Percentiles rank a stretch among this genome's conserved stretches.
phyloP scores from a whole-genome alignment of 2,113 vertebrate genomes.

The Chelonoidis abingdonii region DNA sequence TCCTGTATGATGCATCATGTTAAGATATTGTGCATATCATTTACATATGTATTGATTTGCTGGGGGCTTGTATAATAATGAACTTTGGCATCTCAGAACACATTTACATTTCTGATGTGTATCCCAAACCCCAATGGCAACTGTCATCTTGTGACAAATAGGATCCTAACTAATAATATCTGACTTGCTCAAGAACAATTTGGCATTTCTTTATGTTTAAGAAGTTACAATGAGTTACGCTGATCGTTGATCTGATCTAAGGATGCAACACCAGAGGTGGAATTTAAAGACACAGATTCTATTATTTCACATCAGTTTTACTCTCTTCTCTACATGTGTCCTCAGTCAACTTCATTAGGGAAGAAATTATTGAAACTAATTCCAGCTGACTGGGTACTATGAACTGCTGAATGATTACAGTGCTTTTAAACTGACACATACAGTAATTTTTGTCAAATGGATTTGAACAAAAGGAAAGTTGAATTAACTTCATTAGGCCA shows the following conservation, averaged over 20 bases:
- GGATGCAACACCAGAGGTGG: not conserved
- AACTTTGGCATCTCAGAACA: not conserved
- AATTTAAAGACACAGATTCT: not conserved
- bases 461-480: not conserved
- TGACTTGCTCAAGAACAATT: not conserved
- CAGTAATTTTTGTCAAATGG: not conserved
- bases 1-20: not conserved
- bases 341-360: not conserved
- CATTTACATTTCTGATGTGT: not conserved
- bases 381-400: not conserved
- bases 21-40: not conserved
- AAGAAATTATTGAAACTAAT: not conserved
- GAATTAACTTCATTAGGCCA: constrained; percentile 2
- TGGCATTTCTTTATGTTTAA: not conserved
- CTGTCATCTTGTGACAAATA: not conserved
- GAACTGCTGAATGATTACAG: not conserved
- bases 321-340: not conserved
- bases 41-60: not conserved
- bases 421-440: not conserved
- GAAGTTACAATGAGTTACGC: not conserved
- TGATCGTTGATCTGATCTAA: not conserved
- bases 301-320: not conserved
- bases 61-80: not conserved
- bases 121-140: not conserved
- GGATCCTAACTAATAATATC: not conserved